A percentile compares a stretch with the other conserved stretches of the same genome.
phyloP scores from a whole-genome alignment of 2,113 vertebrate species.

The Corynorhinus townsendii region DNA sequence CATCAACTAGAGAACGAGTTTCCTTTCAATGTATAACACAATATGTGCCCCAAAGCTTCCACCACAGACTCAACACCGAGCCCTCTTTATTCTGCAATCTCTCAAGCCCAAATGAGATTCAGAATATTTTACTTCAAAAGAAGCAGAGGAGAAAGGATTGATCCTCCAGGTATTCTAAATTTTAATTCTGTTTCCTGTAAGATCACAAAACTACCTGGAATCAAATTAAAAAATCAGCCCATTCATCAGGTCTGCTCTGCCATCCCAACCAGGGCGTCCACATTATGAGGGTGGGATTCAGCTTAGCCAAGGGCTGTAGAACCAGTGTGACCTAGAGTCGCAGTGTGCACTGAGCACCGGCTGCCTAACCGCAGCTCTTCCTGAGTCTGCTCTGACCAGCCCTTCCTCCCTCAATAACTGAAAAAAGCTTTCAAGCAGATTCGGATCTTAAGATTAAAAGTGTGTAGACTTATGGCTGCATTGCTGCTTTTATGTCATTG shows the following conservation, averaged over 20 bases:
- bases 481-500: slow-evolving; percentile 1
- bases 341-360: not conserved
- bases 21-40: not conserved
- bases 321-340: no score
- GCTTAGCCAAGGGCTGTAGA: not conserved
- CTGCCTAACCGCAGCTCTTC: not conserved
- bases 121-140: slow-evolving; percentile 25
- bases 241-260: not conserved
- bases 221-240: not conserved
- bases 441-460: not conserved
- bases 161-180: slow-evolving; percentile 2
- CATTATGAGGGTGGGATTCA: not conserved
- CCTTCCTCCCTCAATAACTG: not conserved
- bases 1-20: not conserved
- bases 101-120: not conserved
- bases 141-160: not conserved
- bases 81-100: not conserved
- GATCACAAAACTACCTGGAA: not conserved
- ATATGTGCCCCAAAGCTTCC: not conserved
- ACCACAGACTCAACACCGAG: not conserved
- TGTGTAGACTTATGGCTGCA: not conserved
- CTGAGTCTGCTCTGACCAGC: not conserved
- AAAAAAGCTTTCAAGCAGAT: not conserved
- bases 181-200: slow-evolving; percentile 27
- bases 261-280: not conserved